Base-by-base conservation (phyloP, 2,113 vertebrate genomes). In the Notothenia rossii region DNA sequence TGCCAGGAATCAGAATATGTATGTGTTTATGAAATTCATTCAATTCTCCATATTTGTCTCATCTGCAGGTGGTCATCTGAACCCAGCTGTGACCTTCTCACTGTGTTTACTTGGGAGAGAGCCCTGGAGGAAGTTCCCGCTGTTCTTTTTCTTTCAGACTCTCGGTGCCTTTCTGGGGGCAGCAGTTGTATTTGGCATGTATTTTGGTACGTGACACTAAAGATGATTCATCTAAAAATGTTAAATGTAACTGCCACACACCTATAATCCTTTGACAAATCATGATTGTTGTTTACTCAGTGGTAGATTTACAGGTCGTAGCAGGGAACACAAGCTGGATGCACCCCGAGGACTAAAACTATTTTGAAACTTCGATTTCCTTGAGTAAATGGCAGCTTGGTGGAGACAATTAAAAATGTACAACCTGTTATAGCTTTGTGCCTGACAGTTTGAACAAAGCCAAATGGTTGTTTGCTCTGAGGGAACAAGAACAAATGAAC, bases 111-210 rank as follows among this genome's bases (percentile, higher is more conserved):
- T 97, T 86, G 96, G 96, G 0, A 94, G 96, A 0, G 92, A 97
- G 48, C 86, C 88, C 8, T 92, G 90, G 91, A 91, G 43, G 81
- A 88, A 80, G 75, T 79, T 90, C 67, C 82, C 59, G 0, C 25
- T 73, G 49, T 85, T 79, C 66, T 83, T 80, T 11, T 8, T 78
- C 62, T 83, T 68, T 55, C 79, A 85, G 79, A 85, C 77, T 0
- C 5, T 97, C 1, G 96, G 96, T 15, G 95, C 96, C 12, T 98
- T 97, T 87, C 92, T 97, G 69, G 97, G 96, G 14, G 94, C 97
- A 17, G 96, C 94, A 3, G 91, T 97, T 18, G 86, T 97, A 60
- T 98, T 96, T 33, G 95, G 95, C 10, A 87, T 97, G 66, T 96
- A 97, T 89, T 95, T 91, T 0, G 96, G 96, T 97, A 90, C 89